phyloP scores from a whole-genome alignment of 2,888 invertebrate genomes.

The Maniola hyperantus region DNA sequence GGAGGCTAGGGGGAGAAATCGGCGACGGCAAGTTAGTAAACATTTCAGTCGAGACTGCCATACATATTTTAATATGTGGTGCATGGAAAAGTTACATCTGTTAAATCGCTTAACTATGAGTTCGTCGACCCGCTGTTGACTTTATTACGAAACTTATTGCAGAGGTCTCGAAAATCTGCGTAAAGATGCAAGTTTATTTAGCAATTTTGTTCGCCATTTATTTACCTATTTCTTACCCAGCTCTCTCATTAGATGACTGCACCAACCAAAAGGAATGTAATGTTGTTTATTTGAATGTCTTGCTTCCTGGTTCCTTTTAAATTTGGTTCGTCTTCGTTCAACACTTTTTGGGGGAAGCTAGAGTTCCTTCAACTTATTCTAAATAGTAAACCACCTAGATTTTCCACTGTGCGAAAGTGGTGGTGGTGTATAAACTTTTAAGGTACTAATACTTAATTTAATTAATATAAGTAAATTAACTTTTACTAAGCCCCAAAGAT shows the following conservation, averaged over 20 bases:
- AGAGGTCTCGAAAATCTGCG: slow-evolving; percentile 13
- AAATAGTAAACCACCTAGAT: no score
- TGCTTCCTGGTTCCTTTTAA: neutral
- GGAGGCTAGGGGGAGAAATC: slow-evolving; percentile 45
- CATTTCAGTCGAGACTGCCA: slow-evolving; percentile 58
- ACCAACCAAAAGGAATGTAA: neutral
- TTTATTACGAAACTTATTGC: slow-evolving; percentile 28
- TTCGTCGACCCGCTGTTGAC: slow-evolving; percentile 27
- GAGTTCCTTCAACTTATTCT: no score
- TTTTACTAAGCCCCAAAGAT: no score
- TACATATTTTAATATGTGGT: slow-evolving; percentile 40
- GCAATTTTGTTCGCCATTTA: neutral
- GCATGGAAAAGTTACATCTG: slow-evolving; percentile 37
- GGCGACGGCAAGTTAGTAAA: slow-evolving; percentile 64
- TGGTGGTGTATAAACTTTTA: no score
- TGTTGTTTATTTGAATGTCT: neutral
- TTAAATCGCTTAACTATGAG: slow-evolving; percentile 41
- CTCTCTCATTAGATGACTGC: neutral
- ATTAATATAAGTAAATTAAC: no score
- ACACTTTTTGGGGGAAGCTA: no score
- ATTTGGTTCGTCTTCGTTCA: neutral
- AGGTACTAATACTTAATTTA: no score
- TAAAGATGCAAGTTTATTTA: slow-evolving; percentile 3
- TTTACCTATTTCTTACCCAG: no score
- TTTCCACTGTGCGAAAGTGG: no score